A percentile compares a stretch with the other conserved stretches of the same genome.
These are phyloP conservation scores for Apis florea DNA, from an alignment of 1,140 invertebrate genomes.

Conservation along the genomic window DNA sequence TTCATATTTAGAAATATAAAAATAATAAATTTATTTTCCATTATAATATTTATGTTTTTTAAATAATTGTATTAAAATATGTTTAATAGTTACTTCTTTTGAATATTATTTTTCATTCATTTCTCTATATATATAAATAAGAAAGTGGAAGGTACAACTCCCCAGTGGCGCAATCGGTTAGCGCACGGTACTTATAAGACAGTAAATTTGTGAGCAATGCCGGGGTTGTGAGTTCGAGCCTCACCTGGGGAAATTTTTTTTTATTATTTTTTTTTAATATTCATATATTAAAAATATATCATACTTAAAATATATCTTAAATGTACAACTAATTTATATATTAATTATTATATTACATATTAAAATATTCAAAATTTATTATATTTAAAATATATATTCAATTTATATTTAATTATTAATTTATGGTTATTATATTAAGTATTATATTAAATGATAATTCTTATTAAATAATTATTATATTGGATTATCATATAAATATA, in stretches of 20 bases:
- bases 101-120: neutral
- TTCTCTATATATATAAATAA: conserved; percentile 19
- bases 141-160: conserved; percentile 71
- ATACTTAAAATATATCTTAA: neutral
- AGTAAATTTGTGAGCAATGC: conserved; percentile 93
- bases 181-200: conserved; percentile 98
- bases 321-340: neutral
- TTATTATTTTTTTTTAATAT: neutral
- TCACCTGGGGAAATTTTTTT: conserved; percentile 93
- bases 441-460: neutral
- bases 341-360: neutral
- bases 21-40: neutral
- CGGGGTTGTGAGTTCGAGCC: conserved; percentile 98
- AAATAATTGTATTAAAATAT: neutral
- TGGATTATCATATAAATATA: neutral
- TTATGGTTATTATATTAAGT: neutral
- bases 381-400: neutral
- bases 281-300: neutral
- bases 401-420: neutral
- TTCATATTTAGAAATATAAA: neutral
- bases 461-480: no score
- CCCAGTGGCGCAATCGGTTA: conserved; percentile 99
- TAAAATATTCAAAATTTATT: no score
- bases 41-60: neutral
- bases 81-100: neutral